These are phyloP conservation scores for Cyclargus thomasi DNA, from an alignment of 1,140 invertebrate species.

Conservation along the genomic window DNA sequence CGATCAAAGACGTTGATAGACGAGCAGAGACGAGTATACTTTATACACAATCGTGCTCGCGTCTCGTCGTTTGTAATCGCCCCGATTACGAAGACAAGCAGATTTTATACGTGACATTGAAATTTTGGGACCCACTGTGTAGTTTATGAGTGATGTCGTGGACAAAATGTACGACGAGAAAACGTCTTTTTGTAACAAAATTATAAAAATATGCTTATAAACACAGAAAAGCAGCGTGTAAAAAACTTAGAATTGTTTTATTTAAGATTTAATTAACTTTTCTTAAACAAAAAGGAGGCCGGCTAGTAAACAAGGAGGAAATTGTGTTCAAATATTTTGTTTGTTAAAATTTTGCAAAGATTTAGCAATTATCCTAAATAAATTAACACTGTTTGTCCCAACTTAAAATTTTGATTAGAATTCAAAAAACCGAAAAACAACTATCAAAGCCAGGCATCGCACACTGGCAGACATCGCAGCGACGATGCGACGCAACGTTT, in stretches of 20 bases:
- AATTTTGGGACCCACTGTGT: no score
- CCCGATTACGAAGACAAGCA: no score
- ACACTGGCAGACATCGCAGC: no score
- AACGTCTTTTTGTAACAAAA: not conserved
- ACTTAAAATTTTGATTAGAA: not conserved
- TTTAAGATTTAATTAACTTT: not conserved
- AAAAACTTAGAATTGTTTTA: not conserved
- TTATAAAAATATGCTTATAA: not conserved
- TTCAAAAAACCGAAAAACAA: not conserved
- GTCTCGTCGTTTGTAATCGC: no score
- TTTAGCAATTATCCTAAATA: not conserved
- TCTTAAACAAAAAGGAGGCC: not conserved
- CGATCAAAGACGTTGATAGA: no score
- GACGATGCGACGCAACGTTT: no score
- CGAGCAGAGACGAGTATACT: no score
- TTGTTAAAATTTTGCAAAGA: not conserved
- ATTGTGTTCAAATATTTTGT: conserved; percentile 1
- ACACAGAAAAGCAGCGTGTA: not conserved
- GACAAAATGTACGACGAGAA: no score
- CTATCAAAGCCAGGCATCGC: no score
- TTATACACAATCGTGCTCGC: no score
- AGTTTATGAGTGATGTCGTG: no score
- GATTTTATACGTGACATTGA: no score
- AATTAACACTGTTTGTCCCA: not conserved
- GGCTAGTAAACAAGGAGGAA: not conserved